Conservation (phyloP, 2,797 vertebrate species). For the Tokudaia tokunoshimensis region DNA sequence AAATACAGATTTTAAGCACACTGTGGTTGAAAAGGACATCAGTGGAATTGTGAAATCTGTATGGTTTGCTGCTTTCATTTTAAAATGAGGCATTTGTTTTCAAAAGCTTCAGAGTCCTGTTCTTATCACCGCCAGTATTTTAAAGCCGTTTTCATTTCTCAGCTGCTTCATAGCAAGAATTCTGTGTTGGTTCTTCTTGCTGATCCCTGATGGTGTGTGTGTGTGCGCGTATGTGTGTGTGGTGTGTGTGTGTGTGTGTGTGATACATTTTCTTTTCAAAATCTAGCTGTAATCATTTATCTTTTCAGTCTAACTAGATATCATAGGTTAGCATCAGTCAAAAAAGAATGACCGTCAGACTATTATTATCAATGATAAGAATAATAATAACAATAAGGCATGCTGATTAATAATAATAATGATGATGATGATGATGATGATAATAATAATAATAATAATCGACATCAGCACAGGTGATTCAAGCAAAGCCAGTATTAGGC, state of each 20-base stretch:
- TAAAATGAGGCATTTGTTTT: not conserved
- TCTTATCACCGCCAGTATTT: not conserved
- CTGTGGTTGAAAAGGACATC: not conserved
- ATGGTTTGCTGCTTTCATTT: not conserved
- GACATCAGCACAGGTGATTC: not conserved
- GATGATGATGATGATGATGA: too few species aligned
- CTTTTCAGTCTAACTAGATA: not conserved
- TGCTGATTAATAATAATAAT: not conserved
- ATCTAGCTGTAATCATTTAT: not conserved
- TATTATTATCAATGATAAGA: not conserved
- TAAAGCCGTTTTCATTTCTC: not conserved
- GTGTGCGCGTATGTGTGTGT: too few species aligned
- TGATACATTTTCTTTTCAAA: conserved; percentile 3
- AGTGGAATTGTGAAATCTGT: not conserved
- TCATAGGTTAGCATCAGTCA: not conserved
- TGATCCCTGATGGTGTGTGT: not conserved
- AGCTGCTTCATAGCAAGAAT: not conserved
- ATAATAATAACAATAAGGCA: not conserved
- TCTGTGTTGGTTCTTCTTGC: not conserved
- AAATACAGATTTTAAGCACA: not conserved
- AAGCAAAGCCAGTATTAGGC: not conserved
- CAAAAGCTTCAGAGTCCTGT: not conserved
- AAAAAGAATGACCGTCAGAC: not conserved
- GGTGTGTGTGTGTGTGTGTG: not conserved
- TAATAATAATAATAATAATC: too few species aligned